These are phyloP conservation scores for Chelonia mydas DNA, from an alignment of 2,797 vertebrate species.

Conservation along the genomic window DNA sequence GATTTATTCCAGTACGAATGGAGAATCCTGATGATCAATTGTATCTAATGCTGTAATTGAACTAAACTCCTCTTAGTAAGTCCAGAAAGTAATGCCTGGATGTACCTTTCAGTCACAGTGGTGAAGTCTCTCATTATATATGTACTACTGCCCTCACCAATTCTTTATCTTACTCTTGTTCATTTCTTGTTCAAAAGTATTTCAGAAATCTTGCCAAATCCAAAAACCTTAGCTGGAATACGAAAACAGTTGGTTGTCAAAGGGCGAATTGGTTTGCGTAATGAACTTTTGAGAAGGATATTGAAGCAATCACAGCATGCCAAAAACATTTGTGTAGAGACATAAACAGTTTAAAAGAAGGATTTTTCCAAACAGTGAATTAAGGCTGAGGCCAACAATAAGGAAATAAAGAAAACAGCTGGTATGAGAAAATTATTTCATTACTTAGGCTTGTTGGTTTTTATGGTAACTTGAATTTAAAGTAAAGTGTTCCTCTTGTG, in stretches of 20 bases:
- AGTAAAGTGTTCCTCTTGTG: not conserved
- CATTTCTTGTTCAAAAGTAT: constrained; percentile 39
- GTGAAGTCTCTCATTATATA: constrained; percentile 49
- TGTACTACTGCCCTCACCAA: constrained; percentile 3
- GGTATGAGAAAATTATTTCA: not conserved
- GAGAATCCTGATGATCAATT: constrained; percentile 7
- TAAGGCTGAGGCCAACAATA: not conserved
- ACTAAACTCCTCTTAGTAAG: constrained; percentile 39
- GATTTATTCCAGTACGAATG: constrained; percentile 25
- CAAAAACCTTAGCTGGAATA: not conserved
- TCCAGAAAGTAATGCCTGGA: not conserved
- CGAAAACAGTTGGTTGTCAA: not conserved
- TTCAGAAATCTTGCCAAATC: constrained; percentile 12
- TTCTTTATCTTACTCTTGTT: constrained; percentile 40
- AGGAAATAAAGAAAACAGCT: not conserved
- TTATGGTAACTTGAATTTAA: not conserved
- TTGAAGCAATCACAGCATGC: not conserved
- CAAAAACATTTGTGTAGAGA: not conserved
- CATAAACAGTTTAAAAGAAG: not conserved
- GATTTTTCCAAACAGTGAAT: not conserved
- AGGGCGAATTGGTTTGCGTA: not conserved
- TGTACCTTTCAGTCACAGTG: constrained; percentile 26
- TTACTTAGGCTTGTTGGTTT: not conserved
- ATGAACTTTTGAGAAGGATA: not conserved
- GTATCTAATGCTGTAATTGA: not conserved